Base-by-base conservation (phyloP, 1,140 invertebrate genomes). In the Formica selysi region DNA sequence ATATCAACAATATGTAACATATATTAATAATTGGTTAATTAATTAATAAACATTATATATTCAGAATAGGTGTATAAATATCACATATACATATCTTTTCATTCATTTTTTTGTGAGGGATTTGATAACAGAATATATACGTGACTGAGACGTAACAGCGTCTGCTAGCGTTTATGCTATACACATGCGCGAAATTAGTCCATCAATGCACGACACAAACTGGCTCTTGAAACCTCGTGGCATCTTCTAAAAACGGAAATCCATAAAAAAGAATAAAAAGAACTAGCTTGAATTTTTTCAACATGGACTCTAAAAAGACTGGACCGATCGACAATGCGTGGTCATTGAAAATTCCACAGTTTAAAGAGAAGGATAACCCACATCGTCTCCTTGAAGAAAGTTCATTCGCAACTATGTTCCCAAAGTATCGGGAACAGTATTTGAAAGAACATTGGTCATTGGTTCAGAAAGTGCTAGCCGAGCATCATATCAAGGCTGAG, bases 341-440 rank as follows among this genome's bases (percentile, higher is more conserved):
- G 98, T 94, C 96, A 32, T 95, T 98, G 96, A 98, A 98, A 96
- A 97, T 99, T 86, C 98, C 98, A 2, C 96, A 97, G 92, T 99
- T 99, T 93, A 98, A 97, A 76, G 97, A 97, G 44, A 97, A 99
- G 93, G 97, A 99, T 94, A 99, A 99, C 95, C 98, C 98, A 88
- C 96, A 98, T 96, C 97, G 90, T 96, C 97, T 95, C 95, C 88
- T 97, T 0, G 96, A 96, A 88, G 97, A 98, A 93, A 98, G 97
- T 91, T 97, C 97, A 0, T 98, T 98, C 95, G 97, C 97, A 0
- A 97, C 97, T 2, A 91, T 98, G 32, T 98, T 98, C 92, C 99
- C 96, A 93, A 97, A 98, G 94, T 99, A 99, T 94, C 96, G 99
- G 81, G 99, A 99, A 95, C 97, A 98, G 91, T 99, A 99, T 95